phyloP scores from a whole-genome alignment of 2,113 vertebrate species.

The Ailurus styani region DNA sequence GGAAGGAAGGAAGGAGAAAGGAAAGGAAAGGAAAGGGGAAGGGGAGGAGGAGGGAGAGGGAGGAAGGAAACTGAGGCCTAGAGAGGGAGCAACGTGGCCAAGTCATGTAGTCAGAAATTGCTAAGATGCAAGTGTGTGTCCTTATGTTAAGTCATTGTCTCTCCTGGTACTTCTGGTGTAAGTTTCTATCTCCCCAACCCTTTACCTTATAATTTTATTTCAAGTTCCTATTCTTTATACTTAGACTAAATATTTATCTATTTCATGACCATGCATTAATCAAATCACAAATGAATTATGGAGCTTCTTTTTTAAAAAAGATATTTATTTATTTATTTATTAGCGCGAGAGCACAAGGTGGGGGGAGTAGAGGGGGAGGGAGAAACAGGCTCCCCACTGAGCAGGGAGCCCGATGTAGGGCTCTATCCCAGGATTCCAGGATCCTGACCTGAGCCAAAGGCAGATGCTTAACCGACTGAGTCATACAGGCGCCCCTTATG shows the following conservation, averaged over 20 bases:
- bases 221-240: background rate
- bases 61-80: background rate
- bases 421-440: background rate
- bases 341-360: background rate
- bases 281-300: background rate
- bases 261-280: background rate
- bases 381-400: background rate
- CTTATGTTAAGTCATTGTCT: background rate
- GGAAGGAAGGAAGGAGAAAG: background rate
- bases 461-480: background rate
- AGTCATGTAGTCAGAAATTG: background rate
- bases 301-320: background rate
- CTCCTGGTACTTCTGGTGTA: background rate
- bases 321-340: background rate
- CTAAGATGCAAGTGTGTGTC: background rate
- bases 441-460: no score
- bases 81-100: background rate
- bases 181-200: background rate
- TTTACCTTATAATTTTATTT: constrained; percentile 24
- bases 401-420: background rate
- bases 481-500: background rate
- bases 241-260: background rate
- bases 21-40: background rate
- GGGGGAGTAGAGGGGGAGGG: background rate
- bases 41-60: no score